A percentile compares a stretch with the other conserved stretches of the same genome.
phyloP scores from a whole-genome alignment of 2,797 vertebrate genomes.

The Hapalemur alaotrensis region DNA sequence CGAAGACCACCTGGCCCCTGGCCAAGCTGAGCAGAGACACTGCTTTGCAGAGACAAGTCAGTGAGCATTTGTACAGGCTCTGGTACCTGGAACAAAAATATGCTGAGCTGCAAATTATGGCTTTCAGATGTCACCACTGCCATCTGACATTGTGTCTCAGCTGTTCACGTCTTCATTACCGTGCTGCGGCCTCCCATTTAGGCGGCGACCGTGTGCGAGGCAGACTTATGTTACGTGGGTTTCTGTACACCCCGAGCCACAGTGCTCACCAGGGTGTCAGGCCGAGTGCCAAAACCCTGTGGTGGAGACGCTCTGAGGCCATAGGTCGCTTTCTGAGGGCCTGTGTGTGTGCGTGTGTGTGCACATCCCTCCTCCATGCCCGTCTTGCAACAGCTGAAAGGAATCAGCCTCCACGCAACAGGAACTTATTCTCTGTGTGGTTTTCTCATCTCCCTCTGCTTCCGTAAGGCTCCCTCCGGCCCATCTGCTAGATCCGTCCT shows the following conservation, averaged over 20 bases:
- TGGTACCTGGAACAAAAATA: conserved; percentile 71
- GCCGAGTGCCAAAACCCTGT: conserved; percentile 63
- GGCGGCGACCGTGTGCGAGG: background rate
- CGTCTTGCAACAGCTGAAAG: conserved; percentile 78
- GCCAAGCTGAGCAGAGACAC: conserved; percentile 51
- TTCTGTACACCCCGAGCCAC: background rate
- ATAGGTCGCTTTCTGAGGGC: background rate
- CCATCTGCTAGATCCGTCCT: conserved; percentile 57
- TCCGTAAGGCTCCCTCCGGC: conserved; percentile 47
- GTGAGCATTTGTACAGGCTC: conserved; percentile 47
- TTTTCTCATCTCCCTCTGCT: conserved; percentile 59
- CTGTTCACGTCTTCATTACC: conserved; percentile 55
- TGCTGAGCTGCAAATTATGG: conserved; percentile 52
- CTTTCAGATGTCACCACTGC: conserved; percentile 60
- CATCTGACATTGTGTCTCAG: conserved; percentile 45
- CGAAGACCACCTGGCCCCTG: conserved; percentile 23
- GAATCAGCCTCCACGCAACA: conserved; percentile 57
- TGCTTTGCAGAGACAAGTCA: background rate
- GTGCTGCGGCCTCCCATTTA: conserved; percentile 4
- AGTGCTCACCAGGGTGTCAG: conserved; percentile 38
- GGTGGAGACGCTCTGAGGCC: background rate
- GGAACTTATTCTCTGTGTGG: conserved; percentile 59
- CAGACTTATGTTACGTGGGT: conserved; percentile 53
- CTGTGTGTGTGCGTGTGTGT: fast-evolving
- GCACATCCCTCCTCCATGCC: conserved; percentile 42